Evolutionary conservation across 2,888 invertebrate genomes (phyloP), one percentile per base, ranked within the genome.

Genomic region (Alentia gelatinosa): DNA sequence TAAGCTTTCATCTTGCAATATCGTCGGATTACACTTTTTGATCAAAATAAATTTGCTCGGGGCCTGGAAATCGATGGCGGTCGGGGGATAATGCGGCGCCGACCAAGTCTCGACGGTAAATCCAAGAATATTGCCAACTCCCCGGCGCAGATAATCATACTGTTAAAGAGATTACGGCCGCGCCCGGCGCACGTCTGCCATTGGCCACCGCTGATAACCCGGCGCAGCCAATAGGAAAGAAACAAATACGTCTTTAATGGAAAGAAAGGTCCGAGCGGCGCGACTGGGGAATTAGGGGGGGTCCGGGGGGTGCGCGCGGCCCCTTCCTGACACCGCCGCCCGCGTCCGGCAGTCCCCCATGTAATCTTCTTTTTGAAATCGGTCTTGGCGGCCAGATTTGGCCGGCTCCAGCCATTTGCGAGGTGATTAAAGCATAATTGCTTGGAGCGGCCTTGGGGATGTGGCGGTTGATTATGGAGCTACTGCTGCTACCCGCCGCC

Each of bases 1-100:
- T 89, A 89, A 89, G 89, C 89, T 89, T 89, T 89, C 89, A 89
- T 89, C 89, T 89, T 89, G 40, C 89, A 89, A 75, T 89, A 89
- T 89, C 89, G 40, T 5, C 39, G 89, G 89, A 89, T 89, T 89
- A 89, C 89, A 89, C 42, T 89, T 89, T 89, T 89, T 89, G 89
- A 89, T 89, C 68, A 89, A 89, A 89, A 89, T 89, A 89, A 89
- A 89, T 89, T 89, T 89, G 89, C 89, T 75, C 63, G 23, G 75
- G 26, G 19, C 75, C 3, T 15, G 83, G 30, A 89, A 89, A 89
- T 89, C 89, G 56, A 89, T 89, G 74, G 89, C 15, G 68, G 15
- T 23, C 19, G 37, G 40, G 89, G 40, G 89, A 89, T 89, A 68
- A 68, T 68, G 68, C 30, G 75, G 68, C 74, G 30, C 42, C 37